Conservation (phyloP, 2,888 invertebrate genomes). For the Carterocephalus palaemon region DNA sequence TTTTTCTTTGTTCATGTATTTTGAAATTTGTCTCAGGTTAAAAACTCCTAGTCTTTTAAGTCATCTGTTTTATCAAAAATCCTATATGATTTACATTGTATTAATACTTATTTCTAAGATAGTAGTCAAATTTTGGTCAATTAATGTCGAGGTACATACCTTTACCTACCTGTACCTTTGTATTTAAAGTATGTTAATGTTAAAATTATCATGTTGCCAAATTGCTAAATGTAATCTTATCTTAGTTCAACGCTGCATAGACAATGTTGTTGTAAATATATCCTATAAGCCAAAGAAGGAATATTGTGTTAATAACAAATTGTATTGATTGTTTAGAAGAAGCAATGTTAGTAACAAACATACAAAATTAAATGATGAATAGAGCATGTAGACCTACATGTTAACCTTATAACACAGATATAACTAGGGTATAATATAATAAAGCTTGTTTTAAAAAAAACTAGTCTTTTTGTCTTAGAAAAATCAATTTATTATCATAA, state of each 20-base stretch:
- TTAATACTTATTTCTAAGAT: constrained; percentile 13
- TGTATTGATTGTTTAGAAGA: constrained; percentile 56
- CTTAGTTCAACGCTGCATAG: constrained; percentile 63
- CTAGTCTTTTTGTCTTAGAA: constrained; percentile 1
- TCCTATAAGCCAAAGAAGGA: constrained; percentile 58
- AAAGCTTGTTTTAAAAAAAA: constrained; percentile 74
- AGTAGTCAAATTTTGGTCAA: constrained; percentile 59
- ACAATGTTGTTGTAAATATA: constrained; percentile 71
- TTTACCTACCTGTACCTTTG: constrained; percentile 17
- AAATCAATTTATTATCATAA: constrained; percentile 42
- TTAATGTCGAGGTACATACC: constrained; percentile 54
- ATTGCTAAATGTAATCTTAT: constrained; percentile 67
- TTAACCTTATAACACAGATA: constrained; percentile 47
- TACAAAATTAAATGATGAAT: too few species aligned
- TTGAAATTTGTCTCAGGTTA: constrained; percentile 9
- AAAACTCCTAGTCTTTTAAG: constrained; percentile 5
- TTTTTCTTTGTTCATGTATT: too few species aligned
- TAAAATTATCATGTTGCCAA: constrained; percentile 73
- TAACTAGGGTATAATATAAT: constrained; percentile 65
- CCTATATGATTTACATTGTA: constrained; percentile 7
- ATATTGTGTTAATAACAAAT: constrained; percentile 58
- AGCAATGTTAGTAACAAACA: constrained; percentile 42
- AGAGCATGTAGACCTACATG: too few species aligned
- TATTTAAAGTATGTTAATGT: constrained; percentile 56
- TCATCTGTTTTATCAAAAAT: too few species aligned